Evolutionary conservation across 2,888 invertebrate genomes (phyloP).

Genomic region (Tolmerus cingulatus): DNA sequence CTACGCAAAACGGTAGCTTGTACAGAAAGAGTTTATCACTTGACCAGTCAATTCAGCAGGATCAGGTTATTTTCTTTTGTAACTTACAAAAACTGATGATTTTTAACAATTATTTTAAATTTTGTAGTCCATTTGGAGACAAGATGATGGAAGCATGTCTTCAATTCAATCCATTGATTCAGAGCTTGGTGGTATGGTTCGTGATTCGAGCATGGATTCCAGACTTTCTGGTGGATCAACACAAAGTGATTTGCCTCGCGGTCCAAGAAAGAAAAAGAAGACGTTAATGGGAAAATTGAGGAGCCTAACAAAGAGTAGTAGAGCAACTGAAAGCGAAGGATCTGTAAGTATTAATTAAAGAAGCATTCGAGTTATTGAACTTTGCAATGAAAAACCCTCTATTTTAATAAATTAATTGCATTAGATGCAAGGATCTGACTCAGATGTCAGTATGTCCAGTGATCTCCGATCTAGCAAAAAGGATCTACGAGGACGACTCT

Average conservation of each 20-base stretch:
- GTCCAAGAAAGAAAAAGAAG: conserved; percentile 78
- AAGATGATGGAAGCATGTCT: conserved; percentile 82
- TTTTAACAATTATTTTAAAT: conserved; percentile 32
- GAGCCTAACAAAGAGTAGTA: conserved; percentile 83
- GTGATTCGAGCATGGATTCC: conserved; percentile 83
- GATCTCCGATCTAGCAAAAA: conserved; percentile 72
- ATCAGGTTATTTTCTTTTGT: conserved; percentile 56
- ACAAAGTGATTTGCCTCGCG: conserved; percentile 78
- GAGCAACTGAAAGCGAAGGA: conserved; percentile 64
- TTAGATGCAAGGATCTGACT: conserved; percentile 73
- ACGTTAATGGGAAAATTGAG: conserved; percentile 84
- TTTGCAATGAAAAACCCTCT: too few species aligned
- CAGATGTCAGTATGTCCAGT: conserved; percentile 74
- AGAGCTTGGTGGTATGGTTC: conserved; percentile 70
- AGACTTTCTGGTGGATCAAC: conserved; percentile 85
- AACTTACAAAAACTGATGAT: background rate
- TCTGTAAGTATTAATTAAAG: conserved; percentile 55
- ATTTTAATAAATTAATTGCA: background rate
- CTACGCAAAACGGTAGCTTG: conserved; percentile 66
- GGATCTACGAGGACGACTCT: conserved; percentile 80
- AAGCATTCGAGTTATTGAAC: background rate
- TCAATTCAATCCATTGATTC: conserved; percentile 82
- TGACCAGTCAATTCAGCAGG: conserved; percentile 69
- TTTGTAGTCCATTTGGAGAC: conserved; percentile 79
- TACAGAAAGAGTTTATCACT: conserved; percentile 76